A percentile compares a stretch with the other conserved stretches of the same genome.
These are phyloP conservation scores for Coilia nasus DNA, from an alignment of 2,797 vertebrate genomes.

Conservation along the genomic window DNA sequence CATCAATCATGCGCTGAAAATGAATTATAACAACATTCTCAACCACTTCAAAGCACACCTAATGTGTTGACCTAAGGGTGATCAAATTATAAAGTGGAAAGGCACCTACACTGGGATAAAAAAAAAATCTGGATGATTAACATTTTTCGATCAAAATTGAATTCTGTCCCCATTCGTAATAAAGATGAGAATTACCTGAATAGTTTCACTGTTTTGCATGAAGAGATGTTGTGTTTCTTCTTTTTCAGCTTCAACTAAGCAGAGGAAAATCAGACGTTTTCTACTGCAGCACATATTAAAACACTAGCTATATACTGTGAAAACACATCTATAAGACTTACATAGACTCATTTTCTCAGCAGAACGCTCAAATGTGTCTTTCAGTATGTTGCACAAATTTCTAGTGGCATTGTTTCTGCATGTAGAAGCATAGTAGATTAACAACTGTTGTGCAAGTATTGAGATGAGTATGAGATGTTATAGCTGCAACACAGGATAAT, in stretches of 20 bases:
- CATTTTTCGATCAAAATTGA: neutral
- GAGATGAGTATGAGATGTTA: neutral
- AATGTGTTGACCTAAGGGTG: neutral
- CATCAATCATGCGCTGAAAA: conserved; percentile 82
- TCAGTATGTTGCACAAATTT: conserved; percentile 87
- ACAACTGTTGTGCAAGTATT: conserved; percentile 23
- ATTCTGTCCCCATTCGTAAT: neutral
- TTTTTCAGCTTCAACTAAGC: conserved; percentile 88
- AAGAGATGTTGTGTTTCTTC: conserved; percentile 87
- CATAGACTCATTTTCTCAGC: conserved; percentile 86
- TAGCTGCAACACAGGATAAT: neutral
- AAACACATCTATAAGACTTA: conserved; percentile 69
- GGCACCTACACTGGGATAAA: neutral
- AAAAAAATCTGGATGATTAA: neutral
- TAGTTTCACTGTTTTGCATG: conserved; percentile 76
- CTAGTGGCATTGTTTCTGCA: conserved; percentile 84
- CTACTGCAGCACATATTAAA: neutral
- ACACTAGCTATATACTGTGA: neutral
- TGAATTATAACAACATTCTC: neutral
- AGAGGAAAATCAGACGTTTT: conserved; percentile 38
- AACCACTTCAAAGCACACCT: neutral
- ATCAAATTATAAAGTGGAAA: neutral
- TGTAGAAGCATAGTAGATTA: conserved; percentile 19
- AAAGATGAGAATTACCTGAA: conserved; percentile 74
- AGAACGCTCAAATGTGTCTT: conserved; percentile 85